Evolutionary conservation across 2,113 vertebrate genomes (phyloP), one percentile per base, ranked within the genome.

Genomic region (Theristicus caerulescens): DNA sequence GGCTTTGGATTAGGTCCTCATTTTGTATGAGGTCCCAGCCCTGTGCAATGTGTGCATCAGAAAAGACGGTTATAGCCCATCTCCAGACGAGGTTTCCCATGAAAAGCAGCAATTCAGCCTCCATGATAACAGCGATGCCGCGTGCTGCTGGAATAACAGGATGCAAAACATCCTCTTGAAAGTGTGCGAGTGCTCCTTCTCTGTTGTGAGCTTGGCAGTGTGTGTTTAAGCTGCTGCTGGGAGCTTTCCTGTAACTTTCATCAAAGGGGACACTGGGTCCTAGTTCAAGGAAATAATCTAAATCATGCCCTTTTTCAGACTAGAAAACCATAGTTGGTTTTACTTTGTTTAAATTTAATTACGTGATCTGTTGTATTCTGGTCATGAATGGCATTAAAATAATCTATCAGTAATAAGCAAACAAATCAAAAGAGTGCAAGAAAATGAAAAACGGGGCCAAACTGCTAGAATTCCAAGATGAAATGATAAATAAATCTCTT

Each of bases 211-310:
- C 61, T 61, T 81, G 57, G 83, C 62, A 34, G 72, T 49, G 80
- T 64, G 44, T 94, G 42, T 92, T 96, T 95, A 91, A 88, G 69
- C 66, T 55, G 82, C 95, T 95, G 93, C 96, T 97, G 97, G 94
- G 94, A 92, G 67, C 89, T 97, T 97, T 97, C 96, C 97, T 97
- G 90, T 91, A 87, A 38, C 42, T 96, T 97, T 97, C 95, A 95
- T 97, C 93, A 96, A 96, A 97, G 86, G 47, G 47, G 93, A 98
- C 94, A 79, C 65, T 69, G 78, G 92, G 96, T 96, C 85, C 93
- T 93, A 92, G 95, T 96, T 97, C 72, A 95, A 98, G 96, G 73
- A 96, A 96, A 96, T 95, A 93, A 67, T 82, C 92, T 78, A 80
- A 97, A 95, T 93, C 74, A 65, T 76, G 31, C 38, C 70, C n/a